Conservation (phyloP, 2,888 invertebrate genomes). For the Terebella lapidaria region DNA sequence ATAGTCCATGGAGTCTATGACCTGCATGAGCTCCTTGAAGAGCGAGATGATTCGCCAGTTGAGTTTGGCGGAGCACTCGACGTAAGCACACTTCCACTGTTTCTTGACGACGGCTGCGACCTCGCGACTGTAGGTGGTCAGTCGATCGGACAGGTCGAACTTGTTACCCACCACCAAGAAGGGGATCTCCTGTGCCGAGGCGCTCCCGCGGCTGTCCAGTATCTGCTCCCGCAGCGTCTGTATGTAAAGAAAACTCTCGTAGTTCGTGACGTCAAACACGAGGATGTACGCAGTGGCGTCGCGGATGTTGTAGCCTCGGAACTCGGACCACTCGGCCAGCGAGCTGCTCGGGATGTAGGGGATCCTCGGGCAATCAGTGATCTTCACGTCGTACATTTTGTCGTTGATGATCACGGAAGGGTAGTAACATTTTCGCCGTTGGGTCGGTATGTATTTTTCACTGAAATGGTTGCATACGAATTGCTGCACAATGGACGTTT, state of each 20-base stretch:
- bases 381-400: constrained; percentile 76
- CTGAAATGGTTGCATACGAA: constrained; percentile 81
- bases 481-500: constrained; percentile 82
- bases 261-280: constrained; percentile 87
- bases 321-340: constrained; percentile 85
- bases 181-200: constrained; percentile 59
- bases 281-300: constrained; percentile 73
- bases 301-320: constrained; percentile 51
- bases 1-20: too few relatives aligned
- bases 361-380: constrained; percentile 79
- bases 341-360: constrained; percentile 87
- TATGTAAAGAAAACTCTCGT: constrained; percentile 81
- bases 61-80: constrained; percentile 91
- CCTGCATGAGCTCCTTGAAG: constrained; percentile 70
- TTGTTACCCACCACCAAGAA: constrained; percentile 91
- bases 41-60: constrained; percentile 82
- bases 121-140: constrained; percentile 73
- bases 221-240: constrained; percentile 87
- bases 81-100: too few relatives aligned
- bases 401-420: constrained; percentile 81
- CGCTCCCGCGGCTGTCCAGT: constrained; percentile 81
- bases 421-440: constrained; percentile 72
- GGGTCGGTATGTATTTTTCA: constrained; percentile 73
- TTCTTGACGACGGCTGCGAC: constrained; percentile 84
- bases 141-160: too few relatives aligned